Evolutionary conservation across 2,888 invertebrate species (phyloP), one percentile per base, ranked within the genome.

Genomic region (Chorisops tibialis): DNA sequence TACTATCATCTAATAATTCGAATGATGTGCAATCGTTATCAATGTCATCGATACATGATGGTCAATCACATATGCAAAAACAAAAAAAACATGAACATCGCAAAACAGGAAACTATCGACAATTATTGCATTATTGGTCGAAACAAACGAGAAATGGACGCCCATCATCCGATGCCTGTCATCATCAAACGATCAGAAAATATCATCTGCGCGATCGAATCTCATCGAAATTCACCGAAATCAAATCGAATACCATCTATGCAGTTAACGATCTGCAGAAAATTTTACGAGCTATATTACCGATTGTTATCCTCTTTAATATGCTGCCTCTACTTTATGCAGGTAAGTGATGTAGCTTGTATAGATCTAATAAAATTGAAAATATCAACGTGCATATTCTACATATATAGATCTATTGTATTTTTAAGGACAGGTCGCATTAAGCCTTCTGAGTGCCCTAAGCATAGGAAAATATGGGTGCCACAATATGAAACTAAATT

Each of bases 241-340:
- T 64, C 59, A 52, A 61, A 47, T 52, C 61, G 59, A 64, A 64
- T 62, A 62, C 71, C 61, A 65, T 69, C 65, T 69, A 65, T 66
- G 67, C 71, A 67, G 69, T 72, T 62, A 68, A 66, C 69, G 76
- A 76, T 69, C 66, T 75, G 64, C 77, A 76, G 67, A 73, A 72
- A 67, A 69, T 75, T 69, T 69, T 75, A 66, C 73, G 74, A 67
- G 70, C 72, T 71, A 69, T 78, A 65, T 70, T 78, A 67, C 75
- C 76, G 65, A 69, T 78, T 67, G 68, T 78, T 70, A 73, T 78
- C 72, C 74, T 78, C 69, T 75, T 78, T 69, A 77, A 78, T 71
- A 74, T 78, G 74, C 71, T 78, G 72, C 79, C 78, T 69, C 69
- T 77, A 65, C 75, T 78, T 67, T 75, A 74, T 74, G 78, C 78